Evolutionary conservation across 2,797 vertebrate species (phyloP).

Genomic region (Martes flavigula): DNA sequence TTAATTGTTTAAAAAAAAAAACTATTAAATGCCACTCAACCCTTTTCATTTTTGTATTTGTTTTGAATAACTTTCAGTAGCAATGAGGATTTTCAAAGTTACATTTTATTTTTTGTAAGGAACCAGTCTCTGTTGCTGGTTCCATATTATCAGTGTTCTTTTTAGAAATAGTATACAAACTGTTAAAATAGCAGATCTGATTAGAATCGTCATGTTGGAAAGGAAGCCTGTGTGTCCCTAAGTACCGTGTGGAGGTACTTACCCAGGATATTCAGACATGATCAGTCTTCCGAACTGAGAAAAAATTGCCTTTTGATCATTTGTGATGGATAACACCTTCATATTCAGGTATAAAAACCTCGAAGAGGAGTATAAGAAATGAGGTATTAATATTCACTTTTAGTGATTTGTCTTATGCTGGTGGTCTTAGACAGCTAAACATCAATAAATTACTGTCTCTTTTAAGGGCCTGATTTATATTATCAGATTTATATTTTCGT

Average conservation of each 20-base stretch:
- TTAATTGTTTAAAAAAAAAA: neutral
- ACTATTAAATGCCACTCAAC: neutral
- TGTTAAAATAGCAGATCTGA: constrained; percentile 42
- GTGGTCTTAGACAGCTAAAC: constrained; percentile 52
- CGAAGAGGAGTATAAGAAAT: constrained; percentile 44
- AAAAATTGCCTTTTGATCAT: constrained; percentile 22
- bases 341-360: constrained; percentile 21
- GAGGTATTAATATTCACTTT: constrained; percentile 60
- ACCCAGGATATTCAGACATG: neutral
- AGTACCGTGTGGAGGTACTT: neutral
- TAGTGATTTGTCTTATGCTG: constrained; percentile 53
- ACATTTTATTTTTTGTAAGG: constrained; percentile 13
- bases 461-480: constrained; percentile 71
- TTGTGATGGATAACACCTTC: constrained; percentile 51
- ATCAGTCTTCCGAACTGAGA: constrained; percentile 20
- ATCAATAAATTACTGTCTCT: constrained; percentile 73
- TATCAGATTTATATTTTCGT: constrained; percentile 71
- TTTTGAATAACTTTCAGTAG: neutral
- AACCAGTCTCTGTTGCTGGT: neutral
- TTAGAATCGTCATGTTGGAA: neutral
- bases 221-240: neutral
- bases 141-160: constrained; percentile 13
- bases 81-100: neutral
- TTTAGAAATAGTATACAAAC: constrained; percentile 12
- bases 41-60: constrained; percentile 21